Evolutionary conservation across 1,140 invertebrate species (phyloP).

Genomic region (Scaptomyza graminum): DNA sequence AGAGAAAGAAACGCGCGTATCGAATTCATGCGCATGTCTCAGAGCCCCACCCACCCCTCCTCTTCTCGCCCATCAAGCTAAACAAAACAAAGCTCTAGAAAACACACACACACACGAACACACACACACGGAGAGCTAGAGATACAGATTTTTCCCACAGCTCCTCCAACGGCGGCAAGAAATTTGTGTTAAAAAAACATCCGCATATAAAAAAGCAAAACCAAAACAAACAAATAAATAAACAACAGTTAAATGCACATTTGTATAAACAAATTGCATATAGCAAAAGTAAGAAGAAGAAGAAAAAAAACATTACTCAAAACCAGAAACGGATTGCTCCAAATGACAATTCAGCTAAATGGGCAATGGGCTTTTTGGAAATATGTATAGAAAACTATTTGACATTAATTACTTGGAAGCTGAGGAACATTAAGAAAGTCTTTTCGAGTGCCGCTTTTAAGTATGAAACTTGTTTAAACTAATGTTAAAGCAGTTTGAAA

Average conservation of each 20-base stretch:
- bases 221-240: constrained; percentile 34
- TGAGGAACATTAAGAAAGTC: too few relatives aligned
- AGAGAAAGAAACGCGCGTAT: constrained; percentile 63
- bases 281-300: too few relatives aligned
- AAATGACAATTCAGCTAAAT: too few relatives aligned
- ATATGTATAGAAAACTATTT: too few relatives aligned
- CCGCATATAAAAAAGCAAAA: constrained; percentile 39
- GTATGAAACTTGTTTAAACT: too few relatives aligned
- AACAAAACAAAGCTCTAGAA: constrained; percentile 15
- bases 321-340: neutral
- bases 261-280: constrained; percentile 60
- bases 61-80: neutral
- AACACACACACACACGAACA: constrained; percentile 11
- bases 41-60: neutral
- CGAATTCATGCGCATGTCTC: constrained; percentile 68
- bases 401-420: too few relatives aligned
- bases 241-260: constrained; percentile 69
- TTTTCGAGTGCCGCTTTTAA: too few relatives aligned
- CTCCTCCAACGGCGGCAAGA: constrained; percentile 52
- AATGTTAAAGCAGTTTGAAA: too few relatives aligned
- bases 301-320: too few relatives aligned
- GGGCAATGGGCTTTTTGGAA: too few relatives aligned
- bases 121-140: constrained; percentile 1
- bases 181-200: constrained; percentile 57
- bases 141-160: constrained; percentile 34